Conservation (phyloP, 2,797 vertebrate species). For the Hemitrygon akajei region DNA sequence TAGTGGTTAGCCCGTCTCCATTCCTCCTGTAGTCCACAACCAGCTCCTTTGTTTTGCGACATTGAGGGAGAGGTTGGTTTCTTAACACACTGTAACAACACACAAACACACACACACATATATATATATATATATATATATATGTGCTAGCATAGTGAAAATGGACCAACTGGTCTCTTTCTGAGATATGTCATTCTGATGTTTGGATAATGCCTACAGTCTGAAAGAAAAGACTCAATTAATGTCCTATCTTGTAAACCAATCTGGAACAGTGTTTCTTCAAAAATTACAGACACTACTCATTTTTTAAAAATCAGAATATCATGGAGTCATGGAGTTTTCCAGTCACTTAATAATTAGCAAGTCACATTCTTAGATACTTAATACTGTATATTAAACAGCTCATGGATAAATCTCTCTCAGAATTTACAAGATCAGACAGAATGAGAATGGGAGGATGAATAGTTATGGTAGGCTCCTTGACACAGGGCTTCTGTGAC, state of each 20-base stretch:
- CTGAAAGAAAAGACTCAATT: not conserved
- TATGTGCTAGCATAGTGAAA: not conserved
- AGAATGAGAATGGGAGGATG: too few relatives aligned
- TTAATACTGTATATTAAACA: not conserved
- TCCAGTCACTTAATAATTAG: not conserved
- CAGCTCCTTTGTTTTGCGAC: too few relatives aligned
- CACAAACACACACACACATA: too few relatives aligned
- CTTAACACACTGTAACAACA: too few relatives aligned
- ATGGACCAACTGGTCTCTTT: not conserved
- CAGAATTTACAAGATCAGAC: not conserved
- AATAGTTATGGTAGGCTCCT: too few relatives aligned
- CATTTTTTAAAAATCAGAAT: not conserved
- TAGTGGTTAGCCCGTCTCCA: too few relatives aligned
- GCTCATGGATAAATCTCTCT: not conserved
- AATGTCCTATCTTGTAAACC: not conserved
- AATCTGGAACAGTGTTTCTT: not conserved
- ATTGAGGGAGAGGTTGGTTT: too few relatives aligned
- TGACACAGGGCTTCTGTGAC: too few relatives aligned
- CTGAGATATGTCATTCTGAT: not conserved
- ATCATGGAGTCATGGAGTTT: not conserved
- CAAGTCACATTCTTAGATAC: not conserved
- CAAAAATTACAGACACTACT: not conserved
- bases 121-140: too few relatives aligned
- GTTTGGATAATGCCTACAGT: not conserved
- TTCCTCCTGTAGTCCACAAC: too few relatives aligned